Evolutionary conservation across 2,888 invertebrate genomes (phyloP), one percentile per base, ranked within the genome.

Genomic region (Hirtodrosophila confusa): DNA sequence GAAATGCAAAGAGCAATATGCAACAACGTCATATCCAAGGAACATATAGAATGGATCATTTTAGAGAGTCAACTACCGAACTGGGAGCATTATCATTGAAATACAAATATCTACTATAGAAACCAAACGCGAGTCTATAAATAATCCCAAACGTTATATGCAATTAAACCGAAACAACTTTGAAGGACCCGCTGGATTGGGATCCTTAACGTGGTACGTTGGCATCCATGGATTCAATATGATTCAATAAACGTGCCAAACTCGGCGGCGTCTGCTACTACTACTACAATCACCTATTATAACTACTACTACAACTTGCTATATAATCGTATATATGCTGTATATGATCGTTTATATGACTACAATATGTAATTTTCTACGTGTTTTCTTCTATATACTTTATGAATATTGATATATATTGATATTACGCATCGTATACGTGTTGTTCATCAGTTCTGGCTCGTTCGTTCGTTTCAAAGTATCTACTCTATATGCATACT

Each of bases 371-470:
- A 74, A 76, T 83, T 80, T 86, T 56, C 86, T 72, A 73, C 78
- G 83, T 84, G 86, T 86, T 80, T 75, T 70, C 77, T 68, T 58
- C 69, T 67, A 48, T 72, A 61, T 49, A 65, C 17, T 17, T 1
- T 61, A 66, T 67, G 45, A 24, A 43, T 67, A 62, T 63, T 63
- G 41, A 55, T 69, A 65, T 57, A 61, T 73, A 68, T 68, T 17
- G 17, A 73, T 76, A 66, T 63, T 58, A 11, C 69, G 69, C 54
- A 69, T 66, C 66, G 68, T 78, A 78, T 75, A 75, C 74, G 76
- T 82, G 80, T 82, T 82, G 80, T 84, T 84, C 78, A 60, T 58
- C 78, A 84, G 78, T 82, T 82, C 68, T 82, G 76, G 85, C 82
- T 82, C 82, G 82, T 82, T 82, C 82, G 82, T 82, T 77, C 60